Conservation (phyloP, 2,888 invertebrate species). For the Conus canariensis region DNA sequence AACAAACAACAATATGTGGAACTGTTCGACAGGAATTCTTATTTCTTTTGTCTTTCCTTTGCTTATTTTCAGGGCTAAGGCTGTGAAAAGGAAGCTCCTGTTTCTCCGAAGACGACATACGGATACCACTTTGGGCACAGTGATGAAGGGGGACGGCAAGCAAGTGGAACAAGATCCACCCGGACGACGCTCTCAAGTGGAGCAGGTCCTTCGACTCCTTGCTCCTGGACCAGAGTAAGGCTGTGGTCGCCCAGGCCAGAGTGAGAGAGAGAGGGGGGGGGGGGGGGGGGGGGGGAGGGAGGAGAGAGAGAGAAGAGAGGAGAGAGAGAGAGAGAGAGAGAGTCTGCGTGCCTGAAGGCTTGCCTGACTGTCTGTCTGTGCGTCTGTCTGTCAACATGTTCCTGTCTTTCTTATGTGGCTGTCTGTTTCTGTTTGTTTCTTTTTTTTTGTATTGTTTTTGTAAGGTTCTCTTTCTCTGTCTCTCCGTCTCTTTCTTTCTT, state of each 20-base stretch:
- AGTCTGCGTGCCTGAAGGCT: too few relatives aligned
- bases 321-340: neutral
- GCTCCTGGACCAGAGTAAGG: constrained; percentile 81
- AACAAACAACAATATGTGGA: too few relatives aligned
- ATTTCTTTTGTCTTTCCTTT: too few relatives aligned
- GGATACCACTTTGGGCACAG: constrained; percentile 78
- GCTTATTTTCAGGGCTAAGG: constrained; percentile 77
- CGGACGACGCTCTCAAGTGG: constrained; percentile 77
- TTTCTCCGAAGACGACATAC: constrained; percentile 80
- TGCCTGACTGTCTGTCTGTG: too few relatives aligned
- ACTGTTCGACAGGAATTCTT: too few relatives aligned
- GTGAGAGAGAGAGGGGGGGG: neutral
- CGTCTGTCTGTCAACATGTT: neutral
- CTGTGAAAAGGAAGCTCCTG: constrained; percentile 80
- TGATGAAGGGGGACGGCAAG: constrained; percentile 54
- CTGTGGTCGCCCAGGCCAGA: neutral
- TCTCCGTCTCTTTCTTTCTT: neutral
- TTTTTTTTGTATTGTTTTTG: neutral
- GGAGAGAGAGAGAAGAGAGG: neutral
- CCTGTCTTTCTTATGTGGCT: neutral
- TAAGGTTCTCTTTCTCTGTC: neutral
- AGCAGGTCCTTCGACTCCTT: constrained; percentile 80
- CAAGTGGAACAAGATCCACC: constrained; percentile 56
- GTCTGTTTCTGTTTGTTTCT: neutral
- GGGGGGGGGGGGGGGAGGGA: neutral